These are phyloP conservation scores for Odontesthes bonariensis DNA, from an alignment of 2,113 vertebrate genomes.

Conservation along the genomic window DNA sequence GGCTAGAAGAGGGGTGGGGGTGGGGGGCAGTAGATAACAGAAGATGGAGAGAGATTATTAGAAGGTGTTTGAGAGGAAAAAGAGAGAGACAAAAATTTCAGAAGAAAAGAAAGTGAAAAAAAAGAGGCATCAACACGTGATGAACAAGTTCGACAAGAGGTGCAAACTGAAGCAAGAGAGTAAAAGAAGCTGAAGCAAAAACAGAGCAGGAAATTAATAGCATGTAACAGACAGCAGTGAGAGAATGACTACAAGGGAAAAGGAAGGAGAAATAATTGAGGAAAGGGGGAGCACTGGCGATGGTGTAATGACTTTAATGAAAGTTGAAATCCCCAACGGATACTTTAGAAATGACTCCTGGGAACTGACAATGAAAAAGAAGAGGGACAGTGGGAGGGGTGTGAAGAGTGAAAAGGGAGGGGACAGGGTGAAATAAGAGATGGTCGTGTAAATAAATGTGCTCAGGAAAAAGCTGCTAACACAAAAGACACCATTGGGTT, in stretches of 20 bases:
- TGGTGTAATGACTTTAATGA: slow-evolving; percentile 76
- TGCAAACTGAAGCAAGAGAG: slow-evolving; percentile 3
- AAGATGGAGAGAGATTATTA: slow-evolving; percentile 49
- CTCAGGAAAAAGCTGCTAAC: slow-evolving; percentile 24
- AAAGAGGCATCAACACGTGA: slow-evolving; percentile 6
- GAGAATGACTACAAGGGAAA: slow-evolving; percentile 8
- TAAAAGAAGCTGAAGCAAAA: slow-evolving; percentile 14
- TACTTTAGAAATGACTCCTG: slow-evolving; percentile 66
- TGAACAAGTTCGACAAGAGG: slow-evolving; percentile 20
- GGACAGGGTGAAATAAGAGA: background rate
- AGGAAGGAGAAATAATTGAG: slow-evolving; percentile 18
- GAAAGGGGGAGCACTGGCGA: slow-evolving; percentile 46
- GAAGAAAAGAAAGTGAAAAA: slow-evolving; percentile 22
- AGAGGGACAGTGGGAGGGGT: slow-evolving; percentile 6
- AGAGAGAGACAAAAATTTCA: slow-evolving; percentile 1
- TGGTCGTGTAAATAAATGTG: slow-evolving; percentile 17
- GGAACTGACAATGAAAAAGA: slow-evolving; percentile 20
- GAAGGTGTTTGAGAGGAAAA: background rate
- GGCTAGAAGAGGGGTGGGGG: slow-evolving; percentile 1
- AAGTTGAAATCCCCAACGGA: slow-evolving; percentile 70
- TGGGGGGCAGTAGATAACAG: slow-evolving; percentile 36
- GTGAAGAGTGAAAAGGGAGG: background rate
- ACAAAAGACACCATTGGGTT: slow-evolving; percentile 18
- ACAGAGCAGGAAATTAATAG: slow-evolving; percentile 21
- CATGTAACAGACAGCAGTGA: slow-evolving; percentile 30